Conservation (phyloP, 2,888 invertebrate genomes). For the Chaetogeoica ovagalla region DNA sequence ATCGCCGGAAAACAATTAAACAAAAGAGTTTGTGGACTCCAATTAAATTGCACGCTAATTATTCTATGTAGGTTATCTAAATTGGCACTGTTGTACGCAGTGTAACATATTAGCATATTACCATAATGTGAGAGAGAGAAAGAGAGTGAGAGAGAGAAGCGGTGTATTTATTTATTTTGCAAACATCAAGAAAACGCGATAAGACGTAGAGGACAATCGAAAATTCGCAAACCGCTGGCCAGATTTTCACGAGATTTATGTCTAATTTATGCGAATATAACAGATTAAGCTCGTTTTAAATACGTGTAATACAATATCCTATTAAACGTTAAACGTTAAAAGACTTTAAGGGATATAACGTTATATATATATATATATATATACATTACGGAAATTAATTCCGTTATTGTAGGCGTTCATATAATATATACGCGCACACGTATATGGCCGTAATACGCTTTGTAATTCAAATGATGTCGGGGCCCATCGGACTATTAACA, state of each 20-base stretch:
- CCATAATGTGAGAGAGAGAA: neutral
- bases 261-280: constrained; percentile 30
- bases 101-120: constrained; percentile 21
- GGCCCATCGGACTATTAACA: neutral
- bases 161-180: constrained; percentile 35
- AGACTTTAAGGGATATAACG: too few species aligned
- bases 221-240: constrained; percentile 38
- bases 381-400: neutral
- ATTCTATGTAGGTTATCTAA: constrained; percentile 48
- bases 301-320: too few species aligned
- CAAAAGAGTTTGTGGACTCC: constrained; percentile 18
- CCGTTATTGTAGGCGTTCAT: constrained; percentile 6
- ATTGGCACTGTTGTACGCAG: constrained; percentile 13
- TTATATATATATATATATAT: neutral
- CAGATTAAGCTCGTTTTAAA: neutral
- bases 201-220: constrained; percentile 30
- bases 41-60: constrained; percentile 23
- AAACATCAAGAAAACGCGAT: constrained; percentile 36
- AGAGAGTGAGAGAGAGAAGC: too few species aligned
- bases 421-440: neutral
- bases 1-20: constrained; percentile 34
- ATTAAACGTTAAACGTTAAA: too few species aligned
- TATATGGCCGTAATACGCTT: neutral
- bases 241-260: constrained; percentile 45
- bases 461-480: constrained; percentile 14